These are phyloP conservation scores for Leptodirus hochenwartii DNA, from an alignment of 2,888 invertebrate species.

Conservation along the genomic window DNA sequence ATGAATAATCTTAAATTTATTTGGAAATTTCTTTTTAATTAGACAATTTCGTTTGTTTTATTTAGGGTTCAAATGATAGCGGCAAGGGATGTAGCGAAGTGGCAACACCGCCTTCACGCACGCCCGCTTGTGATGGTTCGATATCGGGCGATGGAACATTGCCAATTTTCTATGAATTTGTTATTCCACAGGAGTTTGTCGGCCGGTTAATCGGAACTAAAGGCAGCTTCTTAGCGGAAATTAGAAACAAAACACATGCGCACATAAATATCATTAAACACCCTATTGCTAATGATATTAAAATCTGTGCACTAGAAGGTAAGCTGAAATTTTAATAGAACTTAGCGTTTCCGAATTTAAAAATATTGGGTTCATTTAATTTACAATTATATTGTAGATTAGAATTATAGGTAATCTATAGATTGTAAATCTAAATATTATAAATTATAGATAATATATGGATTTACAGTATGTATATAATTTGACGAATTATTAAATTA, in stretches of 20 bases:
- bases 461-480: not conserved
- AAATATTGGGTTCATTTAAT: not conserved
- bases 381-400: no score
- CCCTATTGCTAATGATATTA: slow-evolving; percentile 45
- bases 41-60: slow-evolving; percentile 2
- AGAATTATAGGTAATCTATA: no score
- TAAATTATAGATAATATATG: no score
- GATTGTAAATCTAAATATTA: no score
- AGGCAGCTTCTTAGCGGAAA: slow-evolving; percentile 63
- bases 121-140: slow-evolving; percentile 29
- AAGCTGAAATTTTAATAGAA: slow-evolving; percentile 13
- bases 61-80: slow-evolving; percentile 59
- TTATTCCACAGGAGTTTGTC: slow-evolving; percentile 55
- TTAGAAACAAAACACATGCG: slow-evolving; percentile 62
- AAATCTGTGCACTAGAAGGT: slow-evolving; percentile 75
- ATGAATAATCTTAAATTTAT: no score
- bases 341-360: no score
- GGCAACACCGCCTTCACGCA: slow-evolving; percentile 42
- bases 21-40: slow-evolving; percentile 1
- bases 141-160: slow-evolving; percentile 12
- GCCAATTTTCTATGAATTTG: slow-evolving; percentile 45
- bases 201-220: slow-evolving; percentile 76
- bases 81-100: slow-evolving; percentile 63
- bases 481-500: not conserved
- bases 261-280: slow-evolving; percentile 63